Evolutionary conservation across 2,797 vertebrate species (phyloP).

Genomic region (Xerus rutilus): DNA sequence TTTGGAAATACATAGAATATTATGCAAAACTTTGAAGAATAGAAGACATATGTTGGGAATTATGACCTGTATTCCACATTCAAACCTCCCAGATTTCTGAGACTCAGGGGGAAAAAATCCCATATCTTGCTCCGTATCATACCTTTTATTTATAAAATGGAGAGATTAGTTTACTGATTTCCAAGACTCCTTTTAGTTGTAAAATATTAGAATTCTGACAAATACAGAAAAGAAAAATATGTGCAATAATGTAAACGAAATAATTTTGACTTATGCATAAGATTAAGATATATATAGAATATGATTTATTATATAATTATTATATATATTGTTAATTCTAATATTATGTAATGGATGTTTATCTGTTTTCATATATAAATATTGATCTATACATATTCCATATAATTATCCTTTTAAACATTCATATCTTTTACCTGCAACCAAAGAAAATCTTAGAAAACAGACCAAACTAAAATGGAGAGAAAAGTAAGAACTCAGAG

Average conservation of each 20-base stretch:
- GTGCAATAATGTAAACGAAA: not conserved
- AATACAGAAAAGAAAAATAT: not conserved
- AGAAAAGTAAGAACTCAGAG: not conserved
- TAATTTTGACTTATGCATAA: not conserved
- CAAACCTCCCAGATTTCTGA: not conserved
- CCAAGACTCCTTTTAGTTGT: not conserved
- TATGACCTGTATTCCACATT: not conserved
- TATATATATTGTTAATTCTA: no score
- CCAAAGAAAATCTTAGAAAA: not conserved
- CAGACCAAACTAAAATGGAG: not conserved
- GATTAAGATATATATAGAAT: not conserved
- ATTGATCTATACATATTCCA: not conserved
- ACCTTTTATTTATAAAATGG: not conserved
- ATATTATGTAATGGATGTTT: not conserved
- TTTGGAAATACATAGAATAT: slow-evolving; percentile 20
- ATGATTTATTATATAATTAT: not conserved
- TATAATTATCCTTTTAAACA: not conserved
- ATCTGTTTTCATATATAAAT: not conserved
- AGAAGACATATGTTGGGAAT: not conserved
- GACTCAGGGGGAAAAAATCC: not conserved
- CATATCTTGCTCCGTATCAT: not conserved
- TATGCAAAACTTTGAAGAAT: not conserved
- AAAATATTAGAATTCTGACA: slow-evolving; percentile 38
- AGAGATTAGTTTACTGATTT: not conserved
- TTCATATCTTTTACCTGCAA: not conserved